phyloP scores from a whole-genome alignment of 1,140 invertebrate genomes.

The Cydia pomonella region DNA sequence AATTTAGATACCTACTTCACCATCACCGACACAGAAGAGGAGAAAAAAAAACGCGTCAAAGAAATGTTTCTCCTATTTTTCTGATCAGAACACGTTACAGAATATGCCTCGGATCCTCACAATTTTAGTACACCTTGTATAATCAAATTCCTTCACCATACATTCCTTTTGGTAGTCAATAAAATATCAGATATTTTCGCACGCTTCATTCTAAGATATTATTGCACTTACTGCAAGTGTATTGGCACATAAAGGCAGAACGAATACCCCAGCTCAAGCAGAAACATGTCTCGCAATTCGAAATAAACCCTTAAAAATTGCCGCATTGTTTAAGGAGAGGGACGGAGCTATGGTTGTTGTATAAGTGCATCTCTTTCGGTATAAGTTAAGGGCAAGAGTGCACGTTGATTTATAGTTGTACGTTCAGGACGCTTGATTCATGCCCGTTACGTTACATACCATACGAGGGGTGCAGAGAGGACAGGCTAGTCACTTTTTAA shows the following conservation, averaged over 20 bases:
- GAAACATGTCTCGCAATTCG: constrained; percentile 4
- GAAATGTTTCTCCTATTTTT: no score
- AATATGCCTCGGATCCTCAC: no score
- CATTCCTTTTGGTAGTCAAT: no score
- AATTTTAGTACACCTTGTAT: no score
- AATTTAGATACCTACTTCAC: no score
- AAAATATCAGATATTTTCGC: no score
- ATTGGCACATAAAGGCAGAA: constrained; percentile 8
- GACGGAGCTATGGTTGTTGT: neutral
- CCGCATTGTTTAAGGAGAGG: neutral
- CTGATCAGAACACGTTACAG: no score
- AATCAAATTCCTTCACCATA: no score
- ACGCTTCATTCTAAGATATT: no score
- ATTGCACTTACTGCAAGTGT: neutral
- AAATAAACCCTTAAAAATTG: constrained; percentile 13
- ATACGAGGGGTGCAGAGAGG: neutral
- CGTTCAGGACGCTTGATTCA: constrained; percentile 21
- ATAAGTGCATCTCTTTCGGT: constrained; percentile 2
- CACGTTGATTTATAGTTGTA: constrained; percentile 16
- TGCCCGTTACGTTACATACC: constrained; percentile 12
- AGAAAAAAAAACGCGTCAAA: no score
- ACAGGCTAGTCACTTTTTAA: neutral
- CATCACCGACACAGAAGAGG: no score
- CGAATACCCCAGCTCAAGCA: constrained; percentile 1
- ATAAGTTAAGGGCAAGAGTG: constrained; percentile 15